Percentiles rank a stretch among this genome's conserved stretches.
phyloP scores from a whole-genome alignment of 2,888 invertebrate species.

The Conomelus anceps region DNA sequence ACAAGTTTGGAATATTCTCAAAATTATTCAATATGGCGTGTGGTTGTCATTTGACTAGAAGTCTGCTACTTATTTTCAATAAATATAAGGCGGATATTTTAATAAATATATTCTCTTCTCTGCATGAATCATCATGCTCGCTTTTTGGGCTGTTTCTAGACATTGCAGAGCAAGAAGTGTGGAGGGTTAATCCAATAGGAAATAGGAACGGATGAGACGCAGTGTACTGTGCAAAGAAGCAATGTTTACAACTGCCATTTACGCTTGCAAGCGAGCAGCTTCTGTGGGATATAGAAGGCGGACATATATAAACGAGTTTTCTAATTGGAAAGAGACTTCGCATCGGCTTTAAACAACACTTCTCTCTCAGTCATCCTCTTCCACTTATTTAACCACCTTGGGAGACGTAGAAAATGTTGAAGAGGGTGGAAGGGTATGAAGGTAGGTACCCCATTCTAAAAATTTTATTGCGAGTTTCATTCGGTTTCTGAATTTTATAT shows the following conservation, averaged over 20 bases:
- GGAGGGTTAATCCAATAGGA: not conserved
- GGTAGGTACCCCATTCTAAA: not conserved
- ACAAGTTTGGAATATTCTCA: too few relatives aligned
- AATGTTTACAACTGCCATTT: not conserved
- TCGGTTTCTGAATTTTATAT: not conserved
- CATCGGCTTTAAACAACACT: not conserved
- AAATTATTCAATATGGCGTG: too few relatives aligned
- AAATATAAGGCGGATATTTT: too few relatives aligned
- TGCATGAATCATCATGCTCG: not conserved
- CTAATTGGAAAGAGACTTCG: not conserved
- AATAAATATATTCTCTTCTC: not conserved
- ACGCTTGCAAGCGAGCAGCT: not conserved
- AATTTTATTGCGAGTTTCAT: not conserved
- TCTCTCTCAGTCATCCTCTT: not conserved
- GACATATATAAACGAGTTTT: not conserved
- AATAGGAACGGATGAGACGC: not conserved
- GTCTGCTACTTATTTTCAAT: too few relatives aligned
- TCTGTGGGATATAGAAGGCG: not conserved
- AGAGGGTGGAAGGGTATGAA: not conserved
- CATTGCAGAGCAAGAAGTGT: not conserved
- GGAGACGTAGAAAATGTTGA: not conserved
- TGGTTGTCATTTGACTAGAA: too few relatives aligned
- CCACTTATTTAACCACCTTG: not conserved
- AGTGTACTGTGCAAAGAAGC: not conserved
- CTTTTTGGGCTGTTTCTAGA: not conserved